Base-by-base conservation (phyloP, 2,888 invertebrate species). In the Diachrysia chrysitis region DNA sequence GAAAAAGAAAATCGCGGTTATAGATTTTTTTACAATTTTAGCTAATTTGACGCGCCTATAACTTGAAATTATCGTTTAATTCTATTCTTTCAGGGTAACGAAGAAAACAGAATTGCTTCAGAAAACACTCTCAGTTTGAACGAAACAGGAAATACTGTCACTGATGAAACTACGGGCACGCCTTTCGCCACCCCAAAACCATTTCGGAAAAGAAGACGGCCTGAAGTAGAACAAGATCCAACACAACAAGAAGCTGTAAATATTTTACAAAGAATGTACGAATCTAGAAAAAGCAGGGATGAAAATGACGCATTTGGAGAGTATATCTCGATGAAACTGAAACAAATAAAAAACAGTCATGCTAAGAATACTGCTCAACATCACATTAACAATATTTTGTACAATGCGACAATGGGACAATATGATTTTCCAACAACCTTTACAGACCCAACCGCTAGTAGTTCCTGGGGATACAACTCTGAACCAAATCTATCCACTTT, bases 321-420 rank as follows among this genome's bases (percentile, higher is more conserved):
- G 58, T 72, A 72, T 72, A 69, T 72, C 61, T 69, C 75, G 23
- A 75, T 67, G 63, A 70, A 72, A 72, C 66, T 67, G 23, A 75
- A 72, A 75, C 65, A 71, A 69, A 42, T 75, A 65, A 75, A 71
- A 69, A 71, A 69, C 60, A 37, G 55, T 67, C 25, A 42, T 74
- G 71, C 71, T 64, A 46, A 21, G 12, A 74, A 71, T 66, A 74
- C 74, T 60, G 75, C 75, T 48, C 67, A 76, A 71, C 59, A 72
- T 72, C 76, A 76, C 64, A 76, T 72, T 66, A 68, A 76, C 58
- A 76, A 76, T 69, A 72, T 73, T 73, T 76, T 76, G 66, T 72
- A 62, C 72, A 72, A 68, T 66, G 72, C 76, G n/a, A 23, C 62
- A 32, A 63, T 67, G 23, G 67, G 67, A 59, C 48, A 23, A 63